Percentiles rank a stretch among this genome's conserved stretches.
These are phyloP conservation scores for Henricia sp. DNA, from an alignment of 53 echinoderm and acorn worm genomes.

Conservation along the genomic window DNA sequence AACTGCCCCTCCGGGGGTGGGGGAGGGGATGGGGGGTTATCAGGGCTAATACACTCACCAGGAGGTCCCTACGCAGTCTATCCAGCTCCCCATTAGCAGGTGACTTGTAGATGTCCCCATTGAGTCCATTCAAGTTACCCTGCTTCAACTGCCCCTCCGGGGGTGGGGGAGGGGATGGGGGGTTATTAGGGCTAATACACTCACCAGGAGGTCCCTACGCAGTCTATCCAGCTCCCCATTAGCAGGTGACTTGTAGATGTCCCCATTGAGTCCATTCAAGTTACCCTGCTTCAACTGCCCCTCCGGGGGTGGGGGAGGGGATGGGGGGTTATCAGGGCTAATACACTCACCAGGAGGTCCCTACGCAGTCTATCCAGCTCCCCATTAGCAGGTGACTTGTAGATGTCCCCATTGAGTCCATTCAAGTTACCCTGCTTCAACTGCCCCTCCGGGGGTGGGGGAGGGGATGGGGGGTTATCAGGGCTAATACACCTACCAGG, in stretches of 20 bases:
- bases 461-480: too few relatives aligned
- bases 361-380: constrained; percentile 80
- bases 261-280: constrained; percentile 54
- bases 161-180: too few relatives aligned
- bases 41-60: constrained; percentile 86
- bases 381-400: constrained; percentile 63
- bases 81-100: constrained; percentile 74
- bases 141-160: constrained; percentile 75
- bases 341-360: constrained; percentile 81
- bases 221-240: constrained; percentile 75
- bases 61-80: constrained; percentile 74
- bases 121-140: constrained; percentile 60
- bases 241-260: constrained; percentile 64
- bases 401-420: constrained; percentile 43
- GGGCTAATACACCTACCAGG: constrained; percentile 72
- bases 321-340: too few relatives aligned
- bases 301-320: too few relatives aligned
- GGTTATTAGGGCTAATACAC: too few relatives aligned
- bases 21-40: too few relatives aligned
- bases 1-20: constrained; percentile 74
- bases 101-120: constrained; percentile 61
- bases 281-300: constrained; percentile 70
- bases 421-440: constrained; percentile 70
- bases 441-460: constrained; percentile 76
- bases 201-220: constrained; percentile 82